phyloP scores from a whole-genome alignment of 1,140 invertebrate genomes.

The Platyura marginata region DNA sequence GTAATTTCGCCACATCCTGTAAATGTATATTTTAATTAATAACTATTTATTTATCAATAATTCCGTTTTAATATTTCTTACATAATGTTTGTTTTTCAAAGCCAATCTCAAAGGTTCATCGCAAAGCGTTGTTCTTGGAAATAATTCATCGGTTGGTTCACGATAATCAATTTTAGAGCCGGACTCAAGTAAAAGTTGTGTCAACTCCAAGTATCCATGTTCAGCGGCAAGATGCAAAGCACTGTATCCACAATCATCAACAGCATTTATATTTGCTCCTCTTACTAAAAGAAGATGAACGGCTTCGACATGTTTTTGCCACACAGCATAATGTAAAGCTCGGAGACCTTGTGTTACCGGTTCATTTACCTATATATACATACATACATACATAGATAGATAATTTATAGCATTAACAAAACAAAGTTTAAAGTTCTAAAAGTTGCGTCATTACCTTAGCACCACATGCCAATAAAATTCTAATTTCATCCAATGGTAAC shows the following conservation, averaged over 20 bases:
- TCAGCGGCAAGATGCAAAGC: slow-evolving; percentile 74
- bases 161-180: slow-evolving; percentile 66
- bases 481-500: slow-evolving; percentile 68
- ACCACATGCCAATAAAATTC: slow-evolving; percentile 66
- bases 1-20: slow-evolving; percentile 41
- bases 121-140: slow-evolving; percentile 49
- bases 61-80: no score
- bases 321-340: slow-evolving; percentile 84
- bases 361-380: slow-evolving; percentile 38
- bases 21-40: slow-evolving; percentile 3
- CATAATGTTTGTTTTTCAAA: slow-evolving; percentile 68
- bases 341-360: slow-evolving; percentile 60
- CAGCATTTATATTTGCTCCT: slow-evolving; percentile 65
- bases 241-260: slow-evolving; percentile 79
- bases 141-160: slow-evolving; percentile 43
- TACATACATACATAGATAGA: no score
- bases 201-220: slow-evolving; percentile 54
- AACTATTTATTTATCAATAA: slow-evolving; percentile 19
- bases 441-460: slow-evolving; percentile 38
- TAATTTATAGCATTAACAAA: no score
- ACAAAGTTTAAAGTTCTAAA: background rate
- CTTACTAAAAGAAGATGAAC: slow-evolving; percentile 54
- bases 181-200: slow-evolving; percentile 54
- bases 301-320: slow-evolving; percentile 66
- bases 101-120: slow-evolving; percentile 69